Evolutionary conservation across 64 coral and sea anemone genomes (phyloP).

Genomic region (Catalaphyllia jardinei): DNA sequence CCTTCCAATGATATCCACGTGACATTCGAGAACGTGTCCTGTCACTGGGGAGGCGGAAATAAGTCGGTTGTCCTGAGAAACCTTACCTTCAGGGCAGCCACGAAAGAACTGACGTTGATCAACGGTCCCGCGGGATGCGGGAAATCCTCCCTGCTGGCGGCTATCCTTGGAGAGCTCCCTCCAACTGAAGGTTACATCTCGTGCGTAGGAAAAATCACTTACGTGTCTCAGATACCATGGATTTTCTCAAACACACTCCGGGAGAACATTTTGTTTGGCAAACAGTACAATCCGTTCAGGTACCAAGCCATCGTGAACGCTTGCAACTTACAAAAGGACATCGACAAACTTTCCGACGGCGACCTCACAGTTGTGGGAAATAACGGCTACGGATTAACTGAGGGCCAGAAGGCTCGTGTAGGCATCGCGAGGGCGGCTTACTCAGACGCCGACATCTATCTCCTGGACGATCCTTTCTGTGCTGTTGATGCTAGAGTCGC

Average conservation of each 20-base stretch:
- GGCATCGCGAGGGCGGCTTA: conserved; percentile 64
- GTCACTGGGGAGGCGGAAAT: conserved; percentile 67
- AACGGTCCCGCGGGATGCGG: conserved; percentile 82
- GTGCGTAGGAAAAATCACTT: conserved; percentile 72
- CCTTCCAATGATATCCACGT: conserved; percentile 46
- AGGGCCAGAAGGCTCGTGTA: conserved; percentile 55
- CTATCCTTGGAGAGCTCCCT: conserved; percentile 82
- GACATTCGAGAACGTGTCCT: conserved; percentile 73
- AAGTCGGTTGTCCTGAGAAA: conserved; percentile 61
- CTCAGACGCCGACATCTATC: conserved; percentile 72
- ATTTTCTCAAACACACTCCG: conserved; percentile 76
- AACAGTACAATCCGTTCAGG: conserved; percentile 81
- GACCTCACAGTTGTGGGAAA: conserved; percentile 52
- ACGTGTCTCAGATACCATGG: conserved; percentile 73
- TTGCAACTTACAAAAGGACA: conserved; percentile 67
- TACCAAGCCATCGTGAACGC: conserved; percentile 91
- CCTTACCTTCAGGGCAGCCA: conserved; percentile 65
- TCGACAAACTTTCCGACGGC: conserved; percentile 63
- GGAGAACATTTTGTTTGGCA: conserved; percentile 77
- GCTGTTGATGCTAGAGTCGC: conserved; percentile 44
- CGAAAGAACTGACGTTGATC: conserved; percentile 82
- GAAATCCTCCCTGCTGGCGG: conserved; percentile 80
- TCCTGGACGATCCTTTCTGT: conserved; percentile 59
- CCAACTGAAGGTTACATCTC: conserved; percentile 70
- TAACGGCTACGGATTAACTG: conserved; percentile 17